These are phyloP conservation scores for Vidua chalybeata DNA, from an alignment of 2,113 vertebrate genomes.

Conservation along the genomic window DNA sequence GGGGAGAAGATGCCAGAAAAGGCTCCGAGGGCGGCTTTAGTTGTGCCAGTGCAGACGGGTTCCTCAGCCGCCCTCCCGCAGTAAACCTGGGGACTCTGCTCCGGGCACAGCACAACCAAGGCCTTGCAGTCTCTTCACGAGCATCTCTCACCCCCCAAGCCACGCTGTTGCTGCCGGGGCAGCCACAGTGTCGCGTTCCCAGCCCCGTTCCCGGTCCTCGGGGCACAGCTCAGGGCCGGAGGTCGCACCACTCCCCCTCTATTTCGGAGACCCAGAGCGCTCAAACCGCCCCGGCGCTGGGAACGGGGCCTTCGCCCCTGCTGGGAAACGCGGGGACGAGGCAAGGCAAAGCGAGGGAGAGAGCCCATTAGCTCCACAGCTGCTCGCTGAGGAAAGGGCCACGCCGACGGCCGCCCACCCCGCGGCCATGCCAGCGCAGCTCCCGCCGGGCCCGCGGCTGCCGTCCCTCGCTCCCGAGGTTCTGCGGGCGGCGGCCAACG, in stretches of 20 bases:
- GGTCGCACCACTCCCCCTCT: fast-evolving
- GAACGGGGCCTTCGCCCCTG: background rate
- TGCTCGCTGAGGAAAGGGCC: background rate
- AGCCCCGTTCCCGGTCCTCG: fast-evolving
- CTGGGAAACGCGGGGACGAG: fast-evolving
- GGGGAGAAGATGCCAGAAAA: background rate
- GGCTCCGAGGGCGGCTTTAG: background rate
- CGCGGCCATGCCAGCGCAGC: fast-evolving
- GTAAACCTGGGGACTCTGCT: background rate
- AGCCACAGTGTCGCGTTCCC: fast-evolving
- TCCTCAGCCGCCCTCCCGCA: background rate
- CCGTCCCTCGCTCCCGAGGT: background rate
- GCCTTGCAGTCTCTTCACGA: background rate
- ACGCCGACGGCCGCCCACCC: fast-evolving
- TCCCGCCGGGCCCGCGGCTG: background rate
- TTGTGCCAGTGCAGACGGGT: background rate
- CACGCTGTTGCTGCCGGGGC: background rate
- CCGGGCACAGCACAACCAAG: background rate
- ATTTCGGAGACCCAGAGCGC: background rate
- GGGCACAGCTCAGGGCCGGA: background rate
- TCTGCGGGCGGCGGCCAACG: background rate
- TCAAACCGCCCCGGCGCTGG: fast-evolving
- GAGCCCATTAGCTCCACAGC: background rate
- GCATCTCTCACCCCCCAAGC: no score
- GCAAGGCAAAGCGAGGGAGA: fast-evolving